Evolutionary conservation across 2,113 vertebrate genomes (phyloP).

Genomic region (Girardinichthys multiradiatus): DNA sequence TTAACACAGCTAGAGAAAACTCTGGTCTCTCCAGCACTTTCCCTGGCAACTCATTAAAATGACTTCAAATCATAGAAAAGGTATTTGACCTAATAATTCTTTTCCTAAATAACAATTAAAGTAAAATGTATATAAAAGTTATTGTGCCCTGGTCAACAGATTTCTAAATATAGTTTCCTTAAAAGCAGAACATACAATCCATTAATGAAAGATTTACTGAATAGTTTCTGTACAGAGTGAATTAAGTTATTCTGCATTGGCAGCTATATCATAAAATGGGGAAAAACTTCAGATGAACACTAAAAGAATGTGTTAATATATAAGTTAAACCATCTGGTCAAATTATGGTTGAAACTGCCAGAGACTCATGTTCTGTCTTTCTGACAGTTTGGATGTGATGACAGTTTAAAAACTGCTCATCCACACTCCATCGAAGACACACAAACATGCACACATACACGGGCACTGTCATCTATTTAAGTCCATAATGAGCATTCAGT

Average conservation of each 20-base stretch:
- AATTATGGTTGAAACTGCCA: constrained; percentile 39
- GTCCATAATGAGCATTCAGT: constrained; percentile 78
- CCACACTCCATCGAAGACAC: constrained; percentile 27
- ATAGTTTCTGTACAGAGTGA: not conserved
- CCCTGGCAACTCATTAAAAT: too few species aligned
- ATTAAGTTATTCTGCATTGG: not conserved
- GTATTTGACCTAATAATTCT: too few species aligned
- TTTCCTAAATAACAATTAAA: too few species aligned
- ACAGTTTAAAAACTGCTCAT: constrained; percentile 56
- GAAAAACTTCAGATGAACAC: constrained; percentile 30
- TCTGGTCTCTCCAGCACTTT: too few species aligned
- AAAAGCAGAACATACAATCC: not conserved
- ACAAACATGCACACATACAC: constrained; percentile 39
- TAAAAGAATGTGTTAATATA: constrained; percentile 31
- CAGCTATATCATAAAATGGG: not conserved
- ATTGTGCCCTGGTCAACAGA: not conserved
- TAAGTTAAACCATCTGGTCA: constrained; percentile 44
- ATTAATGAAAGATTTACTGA: not conserved
- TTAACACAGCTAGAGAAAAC: too few species aligned
- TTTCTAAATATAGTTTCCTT: not conserved
- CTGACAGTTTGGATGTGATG: constrained; percentile 58
- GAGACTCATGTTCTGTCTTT: constrained; percentile 61
- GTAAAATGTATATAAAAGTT: too few species aligned
- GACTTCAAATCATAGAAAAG: too few species aligned
- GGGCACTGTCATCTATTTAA: constrained; percentile 75